Evolutionary conservation across 2,888 invertebrate species (phyloP), one percentile per base, ranked within the genome.

Genomic region (Drosophila nr. medialis): DNA sequence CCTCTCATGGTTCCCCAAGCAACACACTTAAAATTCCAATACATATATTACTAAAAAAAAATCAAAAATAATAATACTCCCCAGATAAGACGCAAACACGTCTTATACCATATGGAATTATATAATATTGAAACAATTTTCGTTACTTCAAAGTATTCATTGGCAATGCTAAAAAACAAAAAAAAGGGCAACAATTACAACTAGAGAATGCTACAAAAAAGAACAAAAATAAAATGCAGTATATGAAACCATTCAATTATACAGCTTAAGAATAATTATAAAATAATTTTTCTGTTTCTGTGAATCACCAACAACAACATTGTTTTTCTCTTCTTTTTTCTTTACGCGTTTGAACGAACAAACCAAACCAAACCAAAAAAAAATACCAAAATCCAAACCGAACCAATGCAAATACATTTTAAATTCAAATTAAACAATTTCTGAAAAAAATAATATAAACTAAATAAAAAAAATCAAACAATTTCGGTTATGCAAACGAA

Each of bases 261-360:
- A 87, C 82, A 90, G 88, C 75, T 88, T 90, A 85, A 90, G 90
- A 83, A 86, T 88, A 83, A 86, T 77, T 80, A 86, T 76, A 90
- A 86, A 89, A 85, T 90, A 79, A 90, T 83, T 91, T 91, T 92
- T 86, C 85, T 91, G 90, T 92, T 92, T 90, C 90, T 91, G 89
- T 91, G 88, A 91, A 93, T 92, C 92, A 93, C 91, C 92, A 92
- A 93, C 92, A 92, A 92, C 92, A 92, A 91, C 91, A 91, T 91
- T 93, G 89, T 93, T 92, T 91, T 92, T 92, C 91, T 92, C 90
- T 91, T 92, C 89, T 91, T 92, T 91, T 91, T 91, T 91, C 91
- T 91, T 91, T 90, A 89, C 91, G 93, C 92, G 91, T 90, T 83
- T 90, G 87, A 86, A 75, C 89, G 87, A 83, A 81, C 72, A 77